These are phyloP conservation scores for Babylonia areolata DNA, from an alignment of 1,140 invertebrate genomes.

Conservation along the genomic window DNA sequence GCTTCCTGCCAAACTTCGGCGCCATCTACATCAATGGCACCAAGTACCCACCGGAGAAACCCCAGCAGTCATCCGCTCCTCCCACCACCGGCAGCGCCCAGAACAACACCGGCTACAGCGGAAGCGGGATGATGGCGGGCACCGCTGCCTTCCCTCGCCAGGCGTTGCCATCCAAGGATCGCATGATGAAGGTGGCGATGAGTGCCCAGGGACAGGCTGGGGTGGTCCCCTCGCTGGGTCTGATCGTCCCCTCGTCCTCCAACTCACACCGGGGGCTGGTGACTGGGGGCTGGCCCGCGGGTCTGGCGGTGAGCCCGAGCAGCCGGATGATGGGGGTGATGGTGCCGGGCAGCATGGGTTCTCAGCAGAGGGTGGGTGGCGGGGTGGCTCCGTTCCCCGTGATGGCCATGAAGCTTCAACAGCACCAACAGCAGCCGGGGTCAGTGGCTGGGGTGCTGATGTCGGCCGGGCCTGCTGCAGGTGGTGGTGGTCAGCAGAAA, in stretches of 20 bases:
- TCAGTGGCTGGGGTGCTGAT: neutral
- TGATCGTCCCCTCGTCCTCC: conserved; percentile 11
- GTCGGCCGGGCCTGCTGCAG: too few species aligned
- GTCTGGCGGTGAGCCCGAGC: neutral
- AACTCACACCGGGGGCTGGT: neutral
- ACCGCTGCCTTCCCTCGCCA: neutral
- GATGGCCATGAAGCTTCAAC: conserved; percentile 51
- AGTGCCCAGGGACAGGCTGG: neutral
- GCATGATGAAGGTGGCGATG: conserved; percentile 16
- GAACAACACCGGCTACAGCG: neutral
- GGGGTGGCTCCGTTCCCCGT: conserved; percentile 28
- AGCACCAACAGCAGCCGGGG: conserved; percentile 42
- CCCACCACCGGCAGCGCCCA: neutral
- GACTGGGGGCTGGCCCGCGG: neutral
- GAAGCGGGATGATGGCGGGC: too few species aligned
- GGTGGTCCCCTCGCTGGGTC: neutral
- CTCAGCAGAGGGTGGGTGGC: neutral
- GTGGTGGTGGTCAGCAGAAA: too few species aligned
- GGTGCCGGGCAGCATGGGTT: neutral
- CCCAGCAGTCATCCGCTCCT: neutral
- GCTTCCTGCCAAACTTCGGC: conserved; percentile 51
- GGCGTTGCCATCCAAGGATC: neutral
- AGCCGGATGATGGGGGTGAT: conserved; percentile 1
- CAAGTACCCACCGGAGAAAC: conserved; percentile 46
- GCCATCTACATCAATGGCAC: conserved; percentile 60